These are phyloP conservation scores for Oppia nitens DNA, from an alignment of 1,140 invertebrate genomes.

Conservation along the genomic window DNA sequence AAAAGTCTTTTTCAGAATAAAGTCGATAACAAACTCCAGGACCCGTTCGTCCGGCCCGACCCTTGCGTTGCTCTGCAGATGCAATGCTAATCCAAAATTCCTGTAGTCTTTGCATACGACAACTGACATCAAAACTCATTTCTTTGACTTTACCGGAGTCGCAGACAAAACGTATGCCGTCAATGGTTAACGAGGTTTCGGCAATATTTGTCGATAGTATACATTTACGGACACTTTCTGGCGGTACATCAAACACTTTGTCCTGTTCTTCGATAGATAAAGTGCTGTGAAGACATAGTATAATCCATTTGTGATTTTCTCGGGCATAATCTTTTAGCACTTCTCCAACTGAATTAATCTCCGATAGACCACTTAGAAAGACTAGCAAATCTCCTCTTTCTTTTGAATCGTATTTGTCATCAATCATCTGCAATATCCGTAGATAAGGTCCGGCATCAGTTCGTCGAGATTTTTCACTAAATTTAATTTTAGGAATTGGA, in stretches of 20 bases:
- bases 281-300: slow-evolving; percentile 84
- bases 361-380: slow-evolving; percentile 87
- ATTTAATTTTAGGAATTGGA: slow-evolving; percentile 84
- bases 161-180: slow-evolving; percentile 91
- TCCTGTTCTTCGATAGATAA: slow-evolving; percentile 87
- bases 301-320: slow-evolving; percentile 70
- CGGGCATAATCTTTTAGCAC: slow-evolving; percentile 60
- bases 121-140: slow-evolving; percentile 95
- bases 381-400: slow-evolving; percentile 86
- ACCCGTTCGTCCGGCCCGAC: slow-evolving; percentile 56
- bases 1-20: slow-evolving; percentile 73
- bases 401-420: slow-evolving; percentile 65
- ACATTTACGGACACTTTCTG: slow-evolving; percentile 79
- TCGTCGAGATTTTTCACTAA: slow-evolving; percentile 78
- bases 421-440: slow-evolving; percentile 65
- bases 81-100: slow-evolving; percentile 96
- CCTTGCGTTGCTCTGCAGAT: slow-evolving; percentile 91
- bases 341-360: slow-evolving; percentile 78
- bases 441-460: slow-evolving; percentile 74
- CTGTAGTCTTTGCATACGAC: slow-evolving; percentile 82
- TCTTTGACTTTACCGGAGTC: slow-evolving; percentile 98
- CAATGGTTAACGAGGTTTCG: slow-evolving; percentile 96
- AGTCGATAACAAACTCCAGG: slow-evolving; percentile 62
- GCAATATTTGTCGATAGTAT: slow-evolving; percentile 98
- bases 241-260: slow-evolving; percentile 88